phyloP scores from a whole-genome alignment of 1,140 invertebrate species.

The Apis dorsata region DNA sequence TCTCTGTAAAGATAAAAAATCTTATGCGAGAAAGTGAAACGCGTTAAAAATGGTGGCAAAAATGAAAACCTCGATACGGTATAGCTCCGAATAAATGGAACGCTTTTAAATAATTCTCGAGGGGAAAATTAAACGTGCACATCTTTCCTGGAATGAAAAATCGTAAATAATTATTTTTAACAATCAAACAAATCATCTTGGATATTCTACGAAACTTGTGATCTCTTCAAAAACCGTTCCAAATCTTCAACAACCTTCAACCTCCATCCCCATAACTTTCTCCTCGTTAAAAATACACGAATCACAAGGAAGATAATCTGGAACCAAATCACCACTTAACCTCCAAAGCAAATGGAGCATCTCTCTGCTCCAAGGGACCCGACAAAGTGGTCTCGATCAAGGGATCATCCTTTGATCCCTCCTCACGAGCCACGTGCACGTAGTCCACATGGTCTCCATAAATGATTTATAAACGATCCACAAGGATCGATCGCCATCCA shows the following conservation, averaged over 20 bases:
- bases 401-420: conserved; percentile 22
- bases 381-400: conserved; percentile 9
- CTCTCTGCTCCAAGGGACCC: neutral
- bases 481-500: neutral
- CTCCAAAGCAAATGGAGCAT: neutral
- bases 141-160: no score
- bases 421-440: conserved; percentile 24
- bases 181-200: no score
- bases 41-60: neutral
- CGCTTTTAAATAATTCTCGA: neutral
- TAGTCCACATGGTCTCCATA: neutral
- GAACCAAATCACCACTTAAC: neutral
- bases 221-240: neutral
- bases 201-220: neutral
- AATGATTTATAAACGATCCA: conserved; percentile 15
- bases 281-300: conserved; percentile 22
- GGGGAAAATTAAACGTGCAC: no score
- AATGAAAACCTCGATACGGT: no score
- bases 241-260: neutral
- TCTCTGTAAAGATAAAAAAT: neutral
- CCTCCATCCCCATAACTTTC: neutral
- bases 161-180: no score
- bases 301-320: neutral
- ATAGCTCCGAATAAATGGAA: neutral
- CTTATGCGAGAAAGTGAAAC: neutral